Conservation (phyloP, 1,140 invertebrate genomes). For the Plectrocnemia conspersa region DNA sequence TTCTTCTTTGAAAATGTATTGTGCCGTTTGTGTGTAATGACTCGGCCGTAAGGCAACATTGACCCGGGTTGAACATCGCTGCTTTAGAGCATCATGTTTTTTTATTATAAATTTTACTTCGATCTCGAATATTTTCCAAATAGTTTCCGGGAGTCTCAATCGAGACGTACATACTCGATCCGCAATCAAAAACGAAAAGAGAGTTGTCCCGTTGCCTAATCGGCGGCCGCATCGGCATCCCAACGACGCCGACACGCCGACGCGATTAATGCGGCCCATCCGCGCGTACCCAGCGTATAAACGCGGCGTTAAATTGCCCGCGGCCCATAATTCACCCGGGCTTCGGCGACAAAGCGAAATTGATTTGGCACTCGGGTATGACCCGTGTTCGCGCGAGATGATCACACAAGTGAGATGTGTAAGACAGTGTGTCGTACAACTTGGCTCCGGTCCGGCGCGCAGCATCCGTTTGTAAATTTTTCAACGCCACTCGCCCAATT, state of each 20-base stretch:
- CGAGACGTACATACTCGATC: neutral
- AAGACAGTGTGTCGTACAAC: slow-evolving; percentile 30
- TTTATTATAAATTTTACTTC: too few relatives aligned
- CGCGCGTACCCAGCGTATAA: too few relatives aligned
- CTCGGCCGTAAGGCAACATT: too few relatives aligned
- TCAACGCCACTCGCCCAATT: slow-evolving; percentile 28
- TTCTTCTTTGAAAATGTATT: too few relatives aligned
- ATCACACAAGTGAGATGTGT: slow-evolving; percentile 30
- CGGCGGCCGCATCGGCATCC: neutral
- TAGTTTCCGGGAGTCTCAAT: neutral
- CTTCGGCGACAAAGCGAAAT: slow-evolving; percentile 7
- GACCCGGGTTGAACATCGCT: too few relatives aligned
- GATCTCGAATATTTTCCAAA: too few relatives aligned
- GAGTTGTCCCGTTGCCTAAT: neutral
- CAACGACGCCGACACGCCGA: too few relatives aligned
- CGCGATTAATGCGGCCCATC: neutral
- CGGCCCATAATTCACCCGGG: too few relatives aligned
- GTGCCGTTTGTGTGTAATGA: too few relatives aligned
- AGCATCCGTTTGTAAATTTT: too few relatives aligned
- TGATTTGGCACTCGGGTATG: slow-evolving; percentile 9
- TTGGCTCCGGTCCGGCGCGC: slow-evolving; percentile 12
- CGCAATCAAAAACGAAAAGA: neutral
- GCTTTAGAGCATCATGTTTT: too few relatives aligned
- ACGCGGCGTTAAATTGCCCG: too few relatives aligned
- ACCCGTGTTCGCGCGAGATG: slow-evolving; percentile 26